Conservation (phyloP, 2,888 invertebrate species). For the Hemistola chrysoprasaria region DNA sequence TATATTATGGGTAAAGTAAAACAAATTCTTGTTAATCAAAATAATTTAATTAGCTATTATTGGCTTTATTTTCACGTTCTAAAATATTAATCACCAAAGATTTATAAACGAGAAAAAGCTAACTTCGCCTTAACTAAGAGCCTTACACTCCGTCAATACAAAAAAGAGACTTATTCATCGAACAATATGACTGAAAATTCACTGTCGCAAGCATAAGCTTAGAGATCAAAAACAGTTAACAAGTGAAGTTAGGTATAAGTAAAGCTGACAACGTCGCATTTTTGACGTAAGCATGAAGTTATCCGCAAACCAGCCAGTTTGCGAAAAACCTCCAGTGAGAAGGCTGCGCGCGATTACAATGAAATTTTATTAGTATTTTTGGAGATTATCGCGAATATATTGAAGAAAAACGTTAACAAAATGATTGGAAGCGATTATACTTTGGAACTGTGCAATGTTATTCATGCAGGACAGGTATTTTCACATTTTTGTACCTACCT, state of each 20-base stretch:
- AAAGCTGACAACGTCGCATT: slow-evolving; percentile 64
- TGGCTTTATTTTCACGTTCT: no score
- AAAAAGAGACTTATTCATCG: fast-evolving
- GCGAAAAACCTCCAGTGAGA: slow-evolving; percentile 32
- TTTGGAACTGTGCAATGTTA: slow-evolving; percentile 93
- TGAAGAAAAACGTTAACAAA: slow-evolving; percentile 41
- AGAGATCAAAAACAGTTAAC: slow-evolving; percentile 47
- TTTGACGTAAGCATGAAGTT: slow-evolving; percentile 55
- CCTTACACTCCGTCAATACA: background rate
- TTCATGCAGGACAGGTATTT: slow-evolving; percentile 92
- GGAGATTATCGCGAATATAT: slow-evolving; percentile 23
- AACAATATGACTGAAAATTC: slow-evolving; percentile 12
- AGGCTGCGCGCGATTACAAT: slow-evolving; percentile 47
- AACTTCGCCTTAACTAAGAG: slow-evolving; percentile 37
- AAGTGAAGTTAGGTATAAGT: slow-evolving; percentile 52
- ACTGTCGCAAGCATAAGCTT: slow-evolving; percentile 26
- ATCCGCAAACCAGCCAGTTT: slow-evolving; percentile 51
- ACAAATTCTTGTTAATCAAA: no score
- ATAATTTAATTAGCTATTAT: no score
- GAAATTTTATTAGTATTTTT: slow-evolving; percentile 35
- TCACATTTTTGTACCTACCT: background rate
- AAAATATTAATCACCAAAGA: no score
- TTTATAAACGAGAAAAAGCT: no score
- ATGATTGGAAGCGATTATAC: slow-evolving; percentile 93
- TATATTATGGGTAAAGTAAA: no score